phyloP scores from a whole-genome alignment of 2,113 vertebrate genomes.

The Cichladusa arquata region DNA sequence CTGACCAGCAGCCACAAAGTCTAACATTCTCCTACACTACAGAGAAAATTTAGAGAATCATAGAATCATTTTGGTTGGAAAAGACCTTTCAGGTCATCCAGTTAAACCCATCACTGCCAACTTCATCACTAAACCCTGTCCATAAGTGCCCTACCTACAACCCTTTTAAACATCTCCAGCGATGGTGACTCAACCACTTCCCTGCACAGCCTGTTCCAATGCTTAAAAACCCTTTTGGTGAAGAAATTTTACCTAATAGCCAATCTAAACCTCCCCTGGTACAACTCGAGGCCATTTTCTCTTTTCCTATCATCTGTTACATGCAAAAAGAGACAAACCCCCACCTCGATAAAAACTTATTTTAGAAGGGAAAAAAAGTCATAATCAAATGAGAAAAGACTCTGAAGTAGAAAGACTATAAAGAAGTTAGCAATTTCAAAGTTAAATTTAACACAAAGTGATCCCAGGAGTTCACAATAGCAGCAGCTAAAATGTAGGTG shows the following conservation, averaged over 20 bases:
- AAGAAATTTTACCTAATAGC: not conserved
- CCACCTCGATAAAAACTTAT: accelerated
- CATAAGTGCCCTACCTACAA: not conserved
- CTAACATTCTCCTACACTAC: not conserved
- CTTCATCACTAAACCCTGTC: not conserved
- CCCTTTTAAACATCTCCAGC: not conserved
- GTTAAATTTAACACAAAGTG: conserved; percentile 15
- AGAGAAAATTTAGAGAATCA: not conserved
- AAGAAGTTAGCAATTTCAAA: not conserved
- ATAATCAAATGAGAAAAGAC: not conserved
- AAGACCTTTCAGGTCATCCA: not conserved
- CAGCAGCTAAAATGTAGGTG: conserved; percentile 15
- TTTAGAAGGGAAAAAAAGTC: not conserved
- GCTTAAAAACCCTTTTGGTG: not conserved
- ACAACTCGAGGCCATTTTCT: not conserved
- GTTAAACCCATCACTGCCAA: not conserved
- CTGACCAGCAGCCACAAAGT: not conserved
- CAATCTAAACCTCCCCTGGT: not conserved
- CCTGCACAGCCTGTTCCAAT: not conserved
- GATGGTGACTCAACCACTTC: not conserved
- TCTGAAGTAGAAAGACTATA: not conserved
- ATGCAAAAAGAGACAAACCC: not conserved
- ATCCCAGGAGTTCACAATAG: not conserved
- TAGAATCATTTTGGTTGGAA: not conserved
- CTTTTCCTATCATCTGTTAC: not conserved